Evolutionary conservation across 2,113 vertebrate genomes (phyloP).

Genomic region (Myrmecophaga tridactyla): DNA sequence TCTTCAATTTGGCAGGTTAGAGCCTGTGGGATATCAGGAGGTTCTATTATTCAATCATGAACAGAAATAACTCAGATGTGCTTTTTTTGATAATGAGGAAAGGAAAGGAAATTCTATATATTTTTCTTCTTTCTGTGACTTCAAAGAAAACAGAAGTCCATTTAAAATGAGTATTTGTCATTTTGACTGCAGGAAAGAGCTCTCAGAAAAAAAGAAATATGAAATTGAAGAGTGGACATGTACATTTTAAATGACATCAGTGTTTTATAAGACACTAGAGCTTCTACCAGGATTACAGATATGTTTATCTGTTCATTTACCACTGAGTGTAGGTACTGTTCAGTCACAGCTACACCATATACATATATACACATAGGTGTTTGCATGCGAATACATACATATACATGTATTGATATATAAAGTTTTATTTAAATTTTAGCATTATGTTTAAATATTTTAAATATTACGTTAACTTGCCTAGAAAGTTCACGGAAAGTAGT

Average conservation of each 20-base stretch:
- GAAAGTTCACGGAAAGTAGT: background rate
- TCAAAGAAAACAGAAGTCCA: background rate
- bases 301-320: background rate
- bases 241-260: background rate
- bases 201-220: slow-evolving; percentile 42
- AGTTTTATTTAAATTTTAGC: background rate
- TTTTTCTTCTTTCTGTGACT: background rate
- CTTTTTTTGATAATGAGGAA: background rate
- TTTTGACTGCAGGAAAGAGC: slow-evolving; percentile 20
- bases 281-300: background rate
- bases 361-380: background rate
- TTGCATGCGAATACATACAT: background rate
- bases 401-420: background rate
- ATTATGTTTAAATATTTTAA: background rate
- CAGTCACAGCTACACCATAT: background rate
- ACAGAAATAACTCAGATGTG: background rate
- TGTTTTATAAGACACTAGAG: background rate
- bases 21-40: background rate
- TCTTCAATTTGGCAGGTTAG: background rate
- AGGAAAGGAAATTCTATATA: background rate
- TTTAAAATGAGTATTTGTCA: slow-evolving; percentile 39
- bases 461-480: background rate
- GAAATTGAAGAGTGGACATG: slow-evolving; percentile 29
- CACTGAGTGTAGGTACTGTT: accelerated
- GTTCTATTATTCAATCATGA: background rate